Percentiles rank a stretch among this genome's conserved stretches.
These are phyloP conservation scores for Kryptolebias marmoratus DNA, from an alignment of 2,113 vertebrate species.

Conservation along the genomic window DNA sequence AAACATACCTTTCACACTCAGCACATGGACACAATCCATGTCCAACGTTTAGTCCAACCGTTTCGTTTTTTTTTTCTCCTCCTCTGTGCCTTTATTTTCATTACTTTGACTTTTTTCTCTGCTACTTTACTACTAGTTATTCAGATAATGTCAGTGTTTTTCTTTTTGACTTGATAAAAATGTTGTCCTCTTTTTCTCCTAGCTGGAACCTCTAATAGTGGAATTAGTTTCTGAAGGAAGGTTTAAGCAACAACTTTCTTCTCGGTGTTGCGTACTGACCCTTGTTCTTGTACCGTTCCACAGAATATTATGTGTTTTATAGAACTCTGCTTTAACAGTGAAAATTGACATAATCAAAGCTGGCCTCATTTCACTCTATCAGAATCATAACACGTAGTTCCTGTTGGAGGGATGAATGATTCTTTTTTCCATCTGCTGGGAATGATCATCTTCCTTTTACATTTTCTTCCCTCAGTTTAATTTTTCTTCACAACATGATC, in stretches of 20 bases:
- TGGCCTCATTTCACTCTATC: slow-evolving; percentile 68
- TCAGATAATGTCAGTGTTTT: slow-evolving; percentile 34
- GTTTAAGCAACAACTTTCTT: slow-evolving; percentile 60
- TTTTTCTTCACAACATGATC: neutral
- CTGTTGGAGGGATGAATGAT: slow-evolving; percentile 21
- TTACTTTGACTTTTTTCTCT: slow-evolving; percentile 10
- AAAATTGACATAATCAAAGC: slow-evolving; percentile 65
- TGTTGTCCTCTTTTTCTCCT: slow-evolving; percentile 48
- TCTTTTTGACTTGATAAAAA: slow-evolving; percentile 54
- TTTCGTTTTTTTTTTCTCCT: neutral
- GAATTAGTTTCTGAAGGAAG: slow-evolving; percentile 65
- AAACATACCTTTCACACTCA: neutral
- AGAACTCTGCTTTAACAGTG: slow-evolving; percentile 56
- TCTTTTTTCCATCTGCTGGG: slow-evolving; percentile 38
- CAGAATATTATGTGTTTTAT: slow-evolving; percentile 51
- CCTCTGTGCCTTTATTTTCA: slow-evolving; percentile 28
- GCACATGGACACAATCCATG: slow-evolving; percentile 12
- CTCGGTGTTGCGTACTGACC: slow-evolving; percentile 18
- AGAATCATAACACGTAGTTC: slow-evolving; percentile 48
- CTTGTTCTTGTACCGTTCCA: slow-evolving; percentile 43
- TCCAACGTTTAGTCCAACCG: slow-evolving; percentile 19
- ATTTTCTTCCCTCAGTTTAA: slow-evolving; percentile 5
- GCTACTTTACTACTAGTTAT: slow-evolving; percentile 29
- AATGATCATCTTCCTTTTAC: slow-evolving; percentile 4
- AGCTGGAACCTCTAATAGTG: slow-evolving; percentile 58